These are phyloP conservation scores for Meteorus sp. DNA, from an alignment of 1,140 invertebrate genomes.

Conservation along the genomic window DNA sequence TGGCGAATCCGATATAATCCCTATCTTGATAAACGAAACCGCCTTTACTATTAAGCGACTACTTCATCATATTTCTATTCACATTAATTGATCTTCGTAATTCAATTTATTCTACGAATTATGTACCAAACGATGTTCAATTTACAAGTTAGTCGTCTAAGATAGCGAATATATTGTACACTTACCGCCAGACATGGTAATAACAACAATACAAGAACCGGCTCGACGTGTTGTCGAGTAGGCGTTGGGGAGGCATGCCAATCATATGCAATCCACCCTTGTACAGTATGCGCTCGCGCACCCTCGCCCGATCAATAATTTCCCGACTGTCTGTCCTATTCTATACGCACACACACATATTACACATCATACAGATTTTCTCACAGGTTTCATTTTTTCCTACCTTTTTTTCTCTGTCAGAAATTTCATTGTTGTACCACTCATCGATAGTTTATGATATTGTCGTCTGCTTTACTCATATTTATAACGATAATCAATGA, in stretches of 20 bases:
- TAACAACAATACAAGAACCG: conserved; percentile 40
- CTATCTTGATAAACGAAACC: conserved; percentile 65
- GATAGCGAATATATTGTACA: conserved; percentile 5
- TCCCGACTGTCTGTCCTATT: not conserved
- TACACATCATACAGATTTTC: not conserved
- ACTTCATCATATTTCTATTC: not conserved
- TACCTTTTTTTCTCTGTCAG: not conserved
- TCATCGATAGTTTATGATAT: too few species aligned
- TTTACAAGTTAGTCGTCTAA: not conserved
- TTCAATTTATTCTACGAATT: too few species aligned
- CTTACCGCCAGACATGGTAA: conserved; percentile 45
- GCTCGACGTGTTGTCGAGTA: conserved; percentile 16
- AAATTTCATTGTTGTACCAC: too few species aligned
- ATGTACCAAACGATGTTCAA: too few species aligned
- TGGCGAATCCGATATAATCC: conserved; percentile 97
- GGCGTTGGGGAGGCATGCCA: not conserved
- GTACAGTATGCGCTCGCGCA: conserved; percentile 4
- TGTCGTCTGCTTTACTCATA: too few species aligned
- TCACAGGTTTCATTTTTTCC: not conserved
- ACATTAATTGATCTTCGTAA: too few species aligned
- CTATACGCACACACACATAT: not conserved
- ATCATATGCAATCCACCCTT: not conserved
- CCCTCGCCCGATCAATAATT: conserved; percentile 13
- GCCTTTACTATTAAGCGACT: conserved; percentile 11
- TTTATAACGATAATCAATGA: too few species aligned